phyloP scores from a whole-genome alignment of 2,113 vertebrate species.

The Pomatorhinus ruficollis region DNA sequence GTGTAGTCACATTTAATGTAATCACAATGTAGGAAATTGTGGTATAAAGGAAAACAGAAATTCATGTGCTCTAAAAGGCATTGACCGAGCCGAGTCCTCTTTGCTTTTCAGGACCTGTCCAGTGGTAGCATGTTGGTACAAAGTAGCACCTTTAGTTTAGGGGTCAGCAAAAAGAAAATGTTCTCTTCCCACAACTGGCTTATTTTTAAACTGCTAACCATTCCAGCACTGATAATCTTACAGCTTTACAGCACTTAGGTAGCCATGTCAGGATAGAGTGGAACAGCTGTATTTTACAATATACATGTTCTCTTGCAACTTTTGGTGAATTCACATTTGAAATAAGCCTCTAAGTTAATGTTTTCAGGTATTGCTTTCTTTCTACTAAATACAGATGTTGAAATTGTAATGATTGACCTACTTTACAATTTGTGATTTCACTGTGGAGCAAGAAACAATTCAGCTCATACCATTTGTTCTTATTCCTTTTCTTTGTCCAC shows the following conservation, averaged over 20 bases:
- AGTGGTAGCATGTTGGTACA: neutral
- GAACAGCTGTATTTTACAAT: neutral
- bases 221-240: neutral
- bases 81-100: neutral
- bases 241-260: neutral
- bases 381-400: neutral
- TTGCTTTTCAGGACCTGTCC: neutral
- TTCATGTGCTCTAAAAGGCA: neutral
- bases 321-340: neutral
- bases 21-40: neutral
- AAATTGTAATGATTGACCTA: neutral
- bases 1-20: neutral
- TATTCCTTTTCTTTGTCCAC: neutral
- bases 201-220: neutral
- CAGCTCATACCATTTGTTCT: neutral
- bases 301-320: neutral
- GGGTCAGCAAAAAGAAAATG: neutral
- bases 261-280: neutral
- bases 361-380: neutral
- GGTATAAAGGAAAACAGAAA: neutral
- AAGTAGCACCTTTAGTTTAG: neutral
- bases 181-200: neutral
- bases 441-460: neutral
- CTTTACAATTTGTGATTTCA: neutral
- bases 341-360: neutral